These are phyloP conservation scores for Trematomus loennbergii DNA, from an alignment of 2,113 vertebrate genomes.

Conservation along the genomic window DNA sequence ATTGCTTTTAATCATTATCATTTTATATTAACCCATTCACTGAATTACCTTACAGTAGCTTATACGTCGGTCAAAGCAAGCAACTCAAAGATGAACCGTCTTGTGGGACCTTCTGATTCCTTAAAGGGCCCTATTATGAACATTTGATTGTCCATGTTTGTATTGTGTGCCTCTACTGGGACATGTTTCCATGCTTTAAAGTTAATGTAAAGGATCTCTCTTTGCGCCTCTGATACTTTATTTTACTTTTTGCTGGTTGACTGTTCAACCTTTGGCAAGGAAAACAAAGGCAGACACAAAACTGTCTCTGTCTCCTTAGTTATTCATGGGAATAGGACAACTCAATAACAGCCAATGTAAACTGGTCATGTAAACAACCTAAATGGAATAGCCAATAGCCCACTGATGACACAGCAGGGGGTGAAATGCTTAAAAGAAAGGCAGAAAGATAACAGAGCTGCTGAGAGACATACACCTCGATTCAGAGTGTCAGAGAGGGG, in stretches of 20 bases:
- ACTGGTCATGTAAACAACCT: constrained; percentile 40
- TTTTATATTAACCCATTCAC: neutral
- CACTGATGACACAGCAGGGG: constrained; percentile 21
- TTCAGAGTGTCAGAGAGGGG: constrained; percentile 13
- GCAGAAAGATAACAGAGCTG: neutral
- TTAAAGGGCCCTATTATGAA: no score
- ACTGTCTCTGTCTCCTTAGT: constrained; percentile 10
- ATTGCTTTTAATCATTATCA: neutral
- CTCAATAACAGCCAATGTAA: constrained; percentile 15
- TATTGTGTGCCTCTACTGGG: no score
- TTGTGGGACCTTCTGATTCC: no score
- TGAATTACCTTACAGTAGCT: no score
- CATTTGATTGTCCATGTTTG: no score
- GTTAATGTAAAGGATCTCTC: no score
- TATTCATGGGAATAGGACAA: constrained; percentile 47
- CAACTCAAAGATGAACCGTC: no score
- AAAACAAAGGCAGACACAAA: constrained; percentile 4
- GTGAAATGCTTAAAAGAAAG: constrained; percentile 1
- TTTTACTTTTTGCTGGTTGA: neutral
- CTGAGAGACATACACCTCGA: constrained; percentile 6
- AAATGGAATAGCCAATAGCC: constrained; percentile 25
- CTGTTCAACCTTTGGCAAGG: neutral
- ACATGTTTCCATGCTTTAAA: no score
- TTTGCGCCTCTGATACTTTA: neutral
- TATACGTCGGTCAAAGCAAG: no score